Percentiles rank a stretch among this genome's conserved stretches.
Evolutionary conservation across 1,140 invertebrate species (phyloP).

Genomic region (Cotesia chilonis): DNA sequence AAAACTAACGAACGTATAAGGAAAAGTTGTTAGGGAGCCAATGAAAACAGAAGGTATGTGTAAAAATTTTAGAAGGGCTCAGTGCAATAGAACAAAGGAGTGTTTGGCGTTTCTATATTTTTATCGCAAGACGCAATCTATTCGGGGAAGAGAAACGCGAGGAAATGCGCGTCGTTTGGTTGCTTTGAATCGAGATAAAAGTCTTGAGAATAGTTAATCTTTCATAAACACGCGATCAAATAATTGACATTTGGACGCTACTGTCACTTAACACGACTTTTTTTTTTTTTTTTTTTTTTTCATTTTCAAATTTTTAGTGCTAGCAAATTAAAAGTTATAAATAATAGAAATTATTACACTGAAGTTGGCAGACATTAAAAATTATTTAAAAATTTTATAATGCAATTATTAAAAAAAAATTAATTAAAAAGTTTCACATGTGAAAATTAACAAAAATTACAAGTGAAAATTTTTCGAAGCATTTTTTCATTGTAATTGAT

Average conservation of each 20-base stretch:
- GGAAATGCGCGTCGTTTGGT: constrained; percentile 29
- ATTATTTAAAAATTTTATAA: too few relatives aligned
- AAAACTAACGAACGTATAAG: not conserved
- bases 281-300: not conserved
- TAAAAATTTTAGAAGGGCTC: not conserved
- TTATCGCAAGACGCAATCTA: constrained; percentile 41
- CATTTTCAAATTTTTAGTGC: not conserved
- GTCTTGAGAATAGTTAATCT: not conserved
- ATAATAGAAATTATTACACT: not conserved
- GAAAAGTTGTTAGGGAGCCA: not conserved
- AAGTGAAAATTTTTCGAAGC: too few relatives aligned
- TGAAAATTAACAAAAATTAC: too few relatives aligned
- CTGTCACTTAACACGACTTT: not conserved
- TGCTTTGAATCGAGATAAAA: constrained; percentile 34
- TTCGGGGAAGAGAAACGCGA: constrained; percentile 37
- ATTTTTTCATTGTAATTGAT: too few relatives aligned
- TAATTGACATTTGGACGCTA: not conserved
- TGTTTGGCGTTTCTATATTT: constrained; percentile 32
- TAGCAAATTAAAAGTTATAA: too few relatives aligned
- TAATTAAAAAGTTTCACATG: too few relatives aligned
- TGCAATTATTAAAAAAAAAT: too few relatives aligned
- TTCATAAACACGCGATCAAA: constrained; percentile 6
- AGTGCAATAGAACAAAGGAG: constrained; percentile 31
- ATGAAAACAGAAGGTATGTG: not conserved
- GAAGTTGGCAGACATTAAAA: too few relatives aligned